Percentiles rank a stretch among this genome's conserved stretches.
These are phyloP conservation scores for Neoarius graeffei DNA, from an alignment of 2,113 vertebrate genomes.

Conservation along the genomic window DNA sequence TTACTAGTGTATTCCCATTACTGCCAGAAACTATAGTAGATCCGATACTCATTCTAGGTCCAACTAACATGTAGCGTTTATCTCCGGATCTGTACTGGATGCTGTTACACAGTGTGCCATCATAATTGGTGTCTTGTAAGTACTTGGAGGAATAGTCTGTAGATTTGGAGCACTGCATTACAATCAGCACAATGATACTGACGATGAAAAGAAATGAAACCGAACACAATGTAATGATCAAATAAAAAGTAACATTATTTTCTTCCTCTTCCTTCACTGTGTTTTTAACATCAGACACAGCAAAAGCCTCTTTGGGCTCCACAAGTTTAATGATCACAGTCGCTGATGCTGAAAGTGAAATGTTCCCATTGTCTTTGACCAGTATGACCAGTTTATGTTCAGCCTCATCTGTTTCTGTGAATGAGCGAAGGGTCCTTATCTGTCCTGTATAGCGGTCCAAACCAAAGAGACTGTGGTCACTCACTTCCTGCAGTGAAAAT, in stretches of 20 bases:
- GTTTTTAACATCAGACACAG: slow-evolving; percentile 37
- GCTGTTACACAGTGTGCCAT: slow-evolving; percentile 55
- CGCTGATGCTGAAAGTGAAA: too few species aligned
- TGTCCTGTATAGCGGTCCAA: too few species aligned
- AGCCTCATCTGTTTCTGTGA: too few species aligned
- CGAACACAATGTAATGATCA: slow-evolving; percentile 48
- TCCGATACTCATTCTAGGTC: slow-evolving; percentile 55
- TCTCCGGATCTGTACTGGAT: slow-evolving; percentile 59
- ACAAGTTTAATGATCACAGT: too few species aligned
- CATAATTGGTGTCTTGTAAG: slow-evolving; percentile 51
- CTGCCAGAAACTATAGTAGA: slow-evolving; percentile 52
- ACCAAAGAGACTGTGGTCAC: too few species aligned
- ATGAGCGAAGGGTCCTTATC: too few species aligned
- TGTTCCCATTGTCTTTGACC: too few species aligned
- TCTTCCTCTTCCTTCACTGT: slow-evolving; percentile 6
- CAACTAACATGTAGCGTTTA: slow-evolving; percentile 58
- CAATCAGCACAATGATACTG: slow-evolving; percentile 52
- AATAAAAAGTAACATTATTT: slow-evolving; percentile 49
- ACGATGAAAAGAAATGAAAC: slow-evolving; percentile 55
- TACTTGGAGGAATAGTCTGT: slow-evolving; percentile 48
- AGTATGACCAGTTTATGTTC: too few species aligned
- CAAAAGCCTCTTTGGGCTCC: slow-evolving; percentile 53
- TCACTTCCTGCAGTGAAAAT: too few species aligned
- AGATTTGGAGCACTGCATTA: slow-evolving; percentile 52
- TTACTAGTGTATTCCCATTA: slow-evolving; percentile 58